Conservation (phyloP, 2,797 vertebrate species). For the Eleutherodactylus coqui region DNA sequence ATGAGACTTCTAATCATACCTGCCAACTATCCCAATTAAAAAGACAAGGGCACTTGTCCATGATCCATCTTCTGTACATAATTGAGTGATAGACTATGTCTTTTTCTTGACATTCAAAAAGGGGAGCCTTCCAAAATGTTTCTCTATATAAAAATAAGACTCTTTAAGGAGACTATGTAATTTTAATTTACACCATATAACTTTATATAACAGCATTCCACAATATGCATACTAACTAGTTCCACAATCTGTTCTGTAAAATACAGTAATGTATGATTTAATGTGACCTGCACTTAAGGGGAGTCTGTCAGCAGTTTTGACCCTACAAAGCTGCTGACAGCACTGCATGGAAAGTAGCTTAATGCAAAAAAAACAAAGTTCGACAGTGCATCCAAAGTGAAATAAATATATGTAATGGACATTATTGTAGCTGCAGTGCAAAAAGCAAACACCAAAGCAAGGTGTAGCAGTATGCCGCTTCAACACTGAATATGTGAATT, state of each 20-base stretch:
- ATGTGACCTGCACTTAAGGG: too few relatives aligned
- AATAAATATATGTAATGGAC: too few relatives aligned
- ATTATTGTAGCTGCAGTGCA: too few relatives aligned
- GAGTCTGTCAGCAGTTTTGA: too few relatives aligned
- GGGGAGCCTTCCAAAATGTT: not conserved
- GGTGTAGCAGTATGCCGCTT: too few relatives aligned
- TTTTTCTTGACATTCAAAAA: not conserved
- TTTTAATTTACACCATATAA: not conserved
- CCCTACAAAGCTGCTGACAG: too few relatives aligned
- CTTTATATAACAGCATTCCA: not conserved
- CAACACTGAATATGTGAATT: too few relatives aligned
- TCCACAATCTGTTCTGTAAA: not conserved
- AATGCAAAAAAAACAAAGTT: too few relatives aligned
- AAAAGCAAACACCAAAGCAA: too few relatives aligned
- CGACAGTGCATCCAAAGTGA: too few relatives aligned
- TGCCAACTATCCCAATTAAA: not conserved
- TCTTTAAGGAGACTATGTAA: not conserved
- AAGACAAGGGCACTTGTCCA: conserved; percentile 12
- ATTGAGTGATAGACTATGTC: not conserved
- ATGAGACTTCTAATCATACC: not conserved
- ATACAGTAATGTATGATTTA: not conserved
- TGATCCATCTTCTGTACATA: not conserved
- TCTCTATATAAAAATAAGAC: not conserved
- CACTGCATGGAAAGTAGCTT: too few relatives aligned
- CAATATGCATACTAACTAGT: not conserved